Evolutionary conservation across 2,113 vertebrate species (phyloP).

Genomic region (human (Homo sapiens)): GRCh38 chr7:36673001-36673500

Average conservation of each 20-base stretch:
- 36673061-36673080: neutral
- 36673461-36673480: too few species aligned
- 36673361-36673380: too few species aligned
- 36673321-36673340: too few species aligned
- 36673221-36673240: neutral
- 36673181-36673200: neutral
- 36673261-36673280: rapidly evolving
- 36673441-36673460: too few species aligned
- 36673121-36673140: neutral
- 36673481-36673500: too few species aligned
- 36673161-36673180: neutral
- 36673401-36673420: too few species aligned
- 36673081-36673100: neutral
- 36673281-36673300: too few species aligned
- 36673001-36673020: neutral
- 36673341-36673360: too few species aligned
- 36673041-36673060: neutral
- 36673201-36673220: neutral
- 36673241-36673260: neutral
- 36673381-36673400: too few species aligned
- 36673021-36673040: neutral
- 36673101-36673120: neutral
- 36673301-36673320: too few species aligned
- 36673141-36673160: neutral
- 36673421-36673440: too few species aligned